Base-by-base conservation (phyloP, 2,888 invertebrate species). In the Macrosoma leucophasiata region DNA sequence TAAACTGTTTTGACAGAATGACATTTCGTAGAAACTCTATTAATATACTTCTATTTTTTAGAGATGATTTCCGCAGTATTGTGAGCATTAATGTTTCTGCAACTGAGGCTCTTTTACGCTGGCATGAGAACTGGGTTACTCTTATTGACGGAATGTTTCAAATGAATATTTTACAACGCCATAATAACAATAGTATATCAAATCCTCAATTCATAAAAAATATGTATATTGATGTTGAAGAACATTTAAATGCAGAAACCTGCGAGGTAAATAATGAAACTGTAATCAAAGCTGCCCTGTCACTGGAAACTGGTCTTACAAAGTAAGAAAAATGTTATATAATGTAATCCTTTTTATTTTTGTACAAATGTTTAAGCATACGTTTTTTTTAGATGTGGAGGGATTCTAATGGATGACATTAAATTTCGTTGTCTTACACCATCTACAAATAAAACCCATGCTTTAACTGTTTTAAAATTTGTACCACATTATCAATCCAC, bases 101-200 rank as follows among this genome's bases (percentile, higher is more conserved):
- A 3, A 64, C 58, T 1, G 48, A 57, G 20, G 86, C 78, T 13
- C 40, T 61, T 25, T 46, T 87, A 3, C 55, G 64, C 19, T 94
- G 93, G 93, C 79, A 85, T 10, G 86, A 87, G 32, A 92, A 93
- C 61, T 96, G 94, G 94, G 88, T 91, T 0, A 87, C 91, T 2
- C 90, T 93, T 49, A 82, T 96, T 52, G 95, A 96, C 63, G 90
- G 91, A 0, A 87, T 96, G 85, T 66, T 96, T 8, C 95, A 96
- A 72, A 86, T 93, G 38, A 85, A 88, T 29, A 82, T 90, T 8
- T 55, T 93, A 8, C 85, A 86, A 14, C 74, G 86, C 24, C 75
- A 87, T n/a, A 76, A 87, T 1, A 84, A n/a, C n/a, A n/a, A 90
- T 29, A 79, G 86, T 1, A 72, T 92, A 1, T 77, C 88, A 25